Conservation (phyloP, 2,113 vertebrate genomes). For the Phainopepla nitens region DNA sequence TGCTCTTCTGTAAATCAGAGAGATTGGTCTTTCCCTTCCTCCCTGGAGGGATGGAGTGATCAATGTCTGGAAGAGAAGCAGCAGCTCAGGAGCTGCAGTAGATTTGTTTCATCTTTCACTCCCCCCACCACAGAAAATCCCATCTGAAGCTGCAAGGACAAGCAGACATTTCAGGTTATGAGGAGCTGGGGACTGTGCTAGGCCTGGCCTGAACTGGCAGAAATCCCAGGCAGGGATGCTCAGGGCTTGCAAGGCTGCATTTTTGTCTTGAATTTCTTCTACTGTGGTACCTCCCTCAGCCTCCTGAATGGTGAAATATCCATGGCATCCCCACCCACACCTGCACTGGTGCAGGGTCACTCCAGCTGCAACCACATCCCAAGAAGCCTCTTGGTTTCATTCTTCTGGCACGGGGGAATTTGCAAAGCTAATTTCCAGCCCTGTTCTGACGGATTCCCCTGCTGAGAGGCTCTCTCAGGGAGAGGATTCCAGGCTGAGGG, state of each 20-base stretch:
- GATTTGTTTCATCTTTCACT: neutral
- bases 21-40: neutral
- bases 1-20: neutral
- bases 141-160: neutral
- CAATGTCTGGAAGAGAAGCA: neutral
- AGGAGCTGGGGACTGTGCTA: neutral
- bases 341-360: neutral
- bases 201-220: neutral
- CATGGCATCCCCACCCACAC: fast-evolving
- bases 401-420: neutral
- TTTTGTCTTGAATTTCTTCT: neutral
- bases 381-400: neutral
- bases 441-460: neutral
- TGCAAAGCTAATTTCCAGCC: slow-evolving; percentile 13
- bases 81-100: neutral
- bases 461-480: neutral
- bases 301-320: neutral
- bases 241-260: neutral
- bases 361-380: neutral
- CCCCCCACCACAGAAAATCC: neutral
- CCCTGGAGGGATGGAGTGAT: neutral
- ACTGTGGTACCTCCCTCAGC: neutral
- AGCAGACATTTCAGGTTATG: neutral
- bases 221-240: neutral
- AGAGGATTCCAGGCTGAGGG: slow-evolving; percentile 1